A percentile compares a stretch with the other conserved stretches of the same genome.
These are phyloP conservation scores for Aricia agestis DNA, from an alignment of 1,140 invertebrate genomes.

Conservation along the genomic window DNA sequence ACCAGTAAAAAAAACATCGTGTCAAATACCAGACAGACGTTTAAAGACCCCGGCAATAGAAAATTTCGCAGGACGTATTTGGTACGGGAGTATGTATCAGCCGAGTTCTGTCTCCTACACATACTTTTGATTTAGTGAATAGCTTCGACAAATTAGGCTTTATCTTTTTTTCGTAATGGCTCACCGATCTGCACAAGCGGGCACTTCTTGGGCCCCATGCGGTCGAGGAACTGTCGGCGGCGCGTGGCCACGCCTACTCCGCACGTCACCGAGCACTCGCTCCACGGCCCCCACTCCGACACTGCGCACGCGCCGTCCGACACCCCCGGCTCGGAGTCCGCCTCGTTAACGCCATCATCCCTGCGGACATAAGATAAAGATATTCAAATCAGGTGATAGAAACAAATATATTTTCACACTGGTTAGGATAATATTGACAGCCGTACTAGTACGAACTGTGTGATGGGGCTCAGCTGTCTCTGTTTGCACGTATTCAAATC, in stretches of 20 bases:
- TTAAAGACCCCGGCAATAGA: too few species aligned
- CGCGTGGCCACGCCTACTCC: slow-evolving; percentile 87
- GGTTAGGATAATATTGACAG: too few species aligned
- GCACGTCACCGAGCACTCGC: slow-evolving; percentile 89
- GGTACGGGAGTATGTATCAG: too few species aligned
- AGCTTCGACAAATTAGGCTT: too few species aligned
- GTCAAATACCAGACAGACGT: too few species aligned
- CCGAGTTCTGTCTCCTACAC: too few species aligned
- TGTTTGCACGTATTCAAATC: not conserved
- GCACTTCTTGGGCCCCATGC: slow-evolving; percentile 86
- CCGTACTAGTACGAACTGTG: too few species aligned
- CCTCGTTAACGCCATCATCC: not conserved
- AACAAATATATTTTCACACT: too few species aligned
- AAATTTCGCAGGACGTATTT: too few species aligned
- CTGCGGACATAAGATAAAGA: not conserved
- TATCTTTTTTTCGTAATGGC: not conserved
- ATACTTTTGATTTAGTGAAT: too few species aligned
- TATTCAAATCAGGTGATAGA: not conserved
- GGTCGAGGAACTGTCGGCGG: slow-evolving; percentile 83
- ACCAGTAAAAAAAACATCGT: too few species aligned
- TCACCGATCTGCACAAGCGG: slow-evolving; percentile 77
- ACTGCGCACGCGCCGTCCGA: slow-evolving; percentile 81
- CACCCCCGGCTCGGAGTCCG: slow-evolving; percentile 36
- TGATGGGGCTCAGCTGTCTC: too few species aligned
- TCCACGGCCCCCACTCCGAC: slow-evolving; percentile 87